Evolutionary conservation across 2,797 vertebrate species (phyloP), one percentile per base, ranked within the genome.

Genomic region (Sternarchorhynchus goeldii): DNA sequence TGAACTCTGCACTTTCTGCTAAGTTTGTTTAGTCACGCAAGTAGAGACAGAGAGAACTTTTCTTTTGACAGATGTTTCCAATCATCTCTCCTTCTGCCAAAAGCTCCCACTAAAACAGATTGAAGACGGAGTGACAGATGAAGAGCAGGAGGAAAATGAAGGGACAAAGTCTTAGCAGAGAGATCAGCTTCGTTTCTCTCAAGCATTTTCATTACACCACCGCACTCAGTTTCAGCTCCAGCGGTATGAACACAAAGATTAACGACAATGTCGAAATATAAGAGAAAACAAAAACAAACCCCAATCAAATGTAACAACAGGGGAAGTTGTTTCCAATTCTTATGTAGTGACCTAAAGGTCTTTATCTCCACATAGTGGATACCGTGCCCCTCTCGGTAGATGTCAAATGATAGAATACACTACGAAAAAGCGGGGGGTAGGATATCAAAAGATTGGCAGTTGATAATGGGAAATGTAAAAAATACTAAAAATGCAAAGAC

Each of bases 161-260:
- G 63, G 60, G 79, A 77, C 41, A 81, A 64, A 78, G 75, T 64
- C 12, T 81, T 73, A 73, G 73, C 63, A 73, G 56, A 57, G 80
- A 77, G 68, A 77, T 68, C 45, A 70, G 63, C 80, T 60, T 73
- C 70, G 69, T 73, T 20, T 68, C 69, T 50, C 58, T 45, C 75
- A 63, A 56, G 58, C 74, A 29, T 45, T 60, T 36, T 67, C 63
- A 68, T 77, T 76, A 73, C 75, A 81, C 63, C 77, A 77, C 55
- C 79, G 65, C 56, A 56, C 41, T 55, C 20, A 68, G 69, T 75
- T 69, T 69, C 31, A 6, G 64, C 34, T 64, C 39, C 32, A 64
- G 65, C 73, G 16, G 53, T 58, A 76, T 63, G 56, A 65, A 59
- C 62, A 8, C 4, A 58, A 29, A 77, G 16, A 41, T 53, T 17